Conservation (phyloP, 2,888 invertebrate species). For the Onchidella celtica region DNA sequence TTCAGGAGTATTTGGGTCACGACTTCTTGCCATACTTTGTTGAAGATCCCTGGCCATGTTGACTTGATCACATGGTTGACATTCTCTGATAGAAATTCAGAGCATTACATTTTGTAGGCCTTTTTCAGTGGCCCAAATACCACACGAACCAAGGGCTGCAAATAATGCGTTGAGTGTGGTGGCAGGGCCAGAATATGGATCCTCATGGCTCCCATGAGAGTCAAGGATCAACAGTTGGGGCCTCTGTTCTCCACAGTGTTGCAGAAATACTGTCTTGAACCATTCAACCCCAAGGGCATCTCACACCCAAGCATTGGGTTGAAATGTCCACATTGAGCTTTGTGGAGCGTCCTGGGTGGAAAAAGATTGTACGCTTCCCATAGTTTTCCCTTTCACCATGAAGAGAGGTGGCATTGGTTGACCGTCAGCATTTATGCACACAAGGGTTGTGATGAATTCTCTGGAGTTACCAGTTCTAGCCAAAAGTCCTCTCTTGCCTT, state of each 20-base stretch:
- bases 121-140: conserved; percentile 13
- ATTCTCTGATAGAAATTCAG: too few relatives aligned
- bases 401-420: conserved; percentile 41
- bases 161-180: conserved; percentile 15
- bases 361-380: conserved; percentile 50
- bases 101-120: background rate
- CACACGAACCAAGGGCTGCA: background rate
- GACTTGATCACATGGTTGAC: too few relatives aligned
- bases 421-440: conserved; percentile 31
- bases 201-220: conserved; percentile 50
- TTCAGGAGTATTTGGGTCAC: too few relatives aligned
- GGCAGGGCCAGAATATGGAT: background rate
- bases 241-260: conserved; percentile 57
- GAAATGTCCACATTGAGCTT: conserved; percentile 55
- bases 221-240: conserved; percentile 62
- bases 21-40: too few relatives aligned
- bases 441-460: conserved; percentile 30
- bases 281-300: conserved; percentile 59
- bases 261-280: conserved; percentile 58
- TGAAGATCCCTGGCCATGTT: too few relatives aligned
- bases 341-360: conserved; percentile 51
- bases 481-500: background rate
- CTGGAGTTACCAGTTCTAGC: background rate
- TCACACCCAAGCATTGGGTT: conserved; percentile 61
- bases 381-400: conserved; percentile 60